Evolutionary conservation across 2,888 invertebrate species (phyloP).

Genomic region (Agrotis segetum): DNA sequence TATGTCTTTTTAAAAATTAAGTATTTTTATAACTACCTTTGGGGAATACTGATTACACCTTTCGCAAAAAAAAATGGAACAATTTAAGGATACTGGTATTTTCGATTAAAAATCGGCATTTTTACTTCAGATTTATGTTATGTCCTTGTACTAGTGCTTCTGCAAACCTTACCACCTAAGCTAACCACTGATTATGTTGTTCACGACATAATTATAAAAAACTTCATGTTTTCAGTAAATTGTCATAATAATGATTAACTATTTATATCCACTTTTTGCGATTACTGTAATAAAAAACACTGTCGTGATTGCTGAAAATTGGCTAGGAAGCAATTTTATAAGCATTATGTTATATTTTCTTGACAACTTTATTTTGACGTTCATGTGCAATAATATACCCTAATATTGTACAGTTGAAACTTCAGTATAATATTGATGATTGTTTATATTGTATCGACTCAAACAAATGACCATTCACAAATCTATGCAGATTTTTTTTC

Average conservation of each 20-base stretch:
- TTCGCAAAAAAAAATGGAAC: no score
- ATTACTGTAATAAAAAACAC: constrained; percentile 28
- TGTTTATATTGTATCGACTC: neutral
- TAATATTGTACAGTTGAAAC: neutral
- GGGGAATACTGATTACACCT: no score
- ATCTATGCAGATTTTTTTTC: neutral
- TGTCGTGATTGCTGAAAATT: constrained; percentile 30
- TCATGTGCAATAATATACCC: neutral
- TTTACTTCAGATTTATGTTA: no score
- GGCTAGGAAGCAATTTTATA: constrained; percentile 41
- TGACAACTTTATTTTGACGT: constrained; percentile 14
- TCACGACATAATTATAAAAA: constrained; percentile 2
- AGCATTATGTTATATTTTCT: constrained; percentile 29
- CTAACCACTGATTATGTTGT: neutral
- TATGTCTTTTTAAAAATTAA: no score
- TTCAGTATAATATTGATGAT: neutral
- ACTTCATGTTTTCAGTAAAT: neutral
- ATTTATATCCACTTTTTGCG: constrained; percentile 40
- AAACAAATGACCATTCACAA: neutral
- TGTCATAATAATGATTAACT: constrained; percentile 16
- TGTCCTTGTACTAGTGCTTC: no score
- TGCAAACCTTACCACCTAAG: no score
- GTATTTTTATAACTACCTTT: no score
- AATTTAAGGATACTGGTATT: no score
- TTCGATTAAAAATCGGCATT: no score